phyloP scores from a whole-genome alignment of 2,113 vertebrate genomes.

The Narcine bancroftii region DNA sequence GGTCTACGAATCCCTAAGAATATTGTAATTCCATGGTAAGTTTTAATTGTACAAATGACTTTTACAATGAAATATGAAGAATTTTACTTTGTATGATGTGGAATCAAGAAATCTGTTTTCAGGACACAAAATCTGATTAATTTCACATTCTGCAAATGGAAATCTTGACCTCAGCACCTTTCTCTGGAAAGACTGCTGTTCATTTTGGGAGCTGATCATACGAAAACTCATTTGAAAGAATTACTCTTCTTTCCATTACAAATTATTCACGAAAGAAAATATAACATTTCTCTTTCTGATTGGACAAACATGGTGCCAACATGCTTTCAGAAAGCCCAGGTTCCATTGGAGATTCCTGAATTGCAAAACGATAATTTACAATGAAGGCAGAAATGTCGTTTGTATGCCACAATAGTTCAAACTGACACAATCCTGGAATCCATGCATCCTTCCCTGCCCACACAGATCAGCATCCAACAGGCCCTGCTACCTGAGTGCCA shows the following conservation, averaged over 20 bases:
- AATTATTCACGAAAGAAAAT: background rate
- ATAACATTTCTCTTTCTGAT: background rate
- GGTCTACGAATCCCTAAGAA: background rate
- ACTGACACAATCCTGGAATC: background rate
- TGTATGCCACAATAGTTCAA: background rate
- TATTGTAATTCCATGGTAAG: background rate
- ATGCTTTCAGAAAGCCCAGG: background rate
- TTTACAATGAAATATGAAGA: background rate
- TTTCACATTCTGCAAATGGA: background rate
- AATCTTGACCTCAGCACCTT: background rate
- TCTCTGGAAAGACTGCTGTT: background rate
- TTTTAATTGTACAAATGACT: background rate
- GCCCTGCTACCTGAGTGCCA: background rate
- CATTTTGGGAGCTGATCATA: background rate
- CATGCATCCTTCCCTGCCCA: background rate
- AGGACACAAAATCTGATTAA: background rate
- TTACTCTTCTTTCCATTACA: background rate
- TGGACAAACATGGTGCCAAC: background rate
- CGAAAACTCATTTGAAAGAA: background rate
- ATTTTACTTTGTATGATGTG: background rate
- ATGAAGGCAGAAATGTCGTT: background rate
- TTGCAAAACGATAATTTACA: background rate
- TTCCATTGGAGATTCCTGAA: background rate
- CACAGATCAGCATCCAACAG: background rate
- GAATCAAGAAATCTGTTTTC: background rate